A percentile compares a stretch with the other conserved stretches of the same genome.
phyloP scores from a whole-genome alignment of 2,113 vertebrate genomes.

The Paedocypris sp. region DNA sequence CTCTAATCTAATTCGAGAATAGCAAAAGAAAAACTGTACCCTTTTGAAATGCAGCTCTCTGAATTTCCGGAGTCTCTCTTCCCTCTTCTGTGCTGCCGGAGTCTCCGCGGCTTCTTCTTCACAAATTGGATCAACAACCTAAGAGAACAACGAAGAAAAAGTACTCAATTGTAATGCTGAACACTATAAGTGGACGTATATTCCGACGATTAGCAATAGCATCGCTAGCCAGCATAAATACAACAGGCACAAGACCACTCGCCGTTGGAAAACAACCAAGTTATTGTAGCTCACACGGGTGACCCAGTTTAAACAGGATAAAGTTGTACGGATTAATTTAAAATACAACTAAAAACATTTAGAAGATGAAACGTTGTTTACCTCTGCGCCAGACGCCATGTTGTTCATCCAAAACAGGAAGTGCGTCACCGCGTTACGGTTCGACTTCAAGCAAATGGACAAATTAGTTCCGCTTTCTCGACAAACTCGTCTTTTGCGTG shows the following conservation, averaged over 20 bases:
- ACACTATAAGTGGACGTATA: not conserved
- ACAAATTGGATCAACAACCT: constrained; percentile 27
- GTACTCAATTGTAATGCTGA: not conserved
- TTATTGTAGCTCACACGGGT: too few relatives aligned
- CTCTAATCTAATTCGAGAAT: not conserved
- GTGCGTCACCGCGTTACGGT: not conserved
- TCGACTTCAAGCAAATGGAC: not conserved
- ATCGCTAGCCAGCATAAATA: not conserved
- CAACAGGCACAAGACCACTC: too few relatives aligned
- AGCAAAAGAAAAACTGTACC: constrained; percentile 48
- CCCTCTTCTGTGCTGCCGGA: constrained; percentile 62
- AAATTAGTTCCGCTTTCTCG: constrained; percentile 2
- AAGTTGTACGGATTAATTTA: too few relatives aligned
- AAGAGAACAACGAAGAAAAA: not conserved
- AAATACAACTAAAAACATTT: not conserved
- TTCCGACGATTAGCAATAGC: not conserved
- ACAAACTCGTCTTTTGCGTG: fast-evolving
- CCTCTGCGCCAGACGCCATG: constrained; percentile 56
- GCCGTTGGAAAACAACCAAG: too few relatives aligned
- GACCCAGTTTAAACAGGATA: too few relatives aligned
- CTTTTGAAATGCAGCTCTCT: constrained; percentile 83
- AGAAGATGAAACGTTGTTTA: constrained; percentile 14
- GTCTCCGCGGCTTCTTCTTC: constrained; percentile 38
- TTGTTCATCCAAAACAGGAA: constrained; percentile 29
- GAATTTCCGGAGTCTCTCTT: constrained; percentile 75